Evolutionary conservation across 2,797 vertebrate species (phyloP).

Genomic region (Diglossa cyanea): DNA sequence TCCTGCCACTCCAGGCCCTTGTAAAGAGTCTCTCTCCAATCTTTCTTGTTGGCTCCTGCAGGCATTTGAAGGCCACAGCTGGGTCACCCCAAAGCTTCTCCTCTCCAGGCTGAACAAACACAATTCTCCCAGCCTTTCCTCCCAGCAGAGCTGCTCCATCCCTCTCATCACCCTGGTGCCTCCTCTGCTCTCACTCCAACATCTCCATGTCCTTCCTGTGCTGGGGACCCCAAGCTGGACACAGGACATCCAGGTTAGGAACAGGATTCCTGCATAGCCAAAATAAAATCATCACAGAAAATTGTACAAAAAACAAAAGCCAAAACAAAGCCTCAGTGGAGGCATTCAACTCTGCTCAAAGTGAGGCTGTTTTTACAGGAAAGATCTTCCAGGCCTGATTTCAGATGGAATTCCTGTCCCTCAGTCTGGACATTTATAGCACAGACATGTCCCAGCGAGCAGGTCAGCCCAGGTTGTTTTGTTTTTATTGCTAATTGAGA

Average conservation of each 20-base stretch:
- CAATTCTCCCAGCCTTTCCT: not conserved
- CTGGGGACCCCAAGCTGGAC: not conserved
- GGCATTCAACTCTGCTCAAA: not conserved
- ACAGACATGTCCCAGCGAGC: not conserved
- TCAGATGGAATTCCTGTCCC: not conserved
- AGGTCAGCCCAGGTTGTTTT: not conserved
- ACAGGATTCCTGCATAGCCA: not conserved
- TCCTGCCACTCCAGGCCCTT: not conserved
- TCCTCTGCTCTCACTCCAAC: not conserved
- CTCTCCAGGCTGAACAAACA: not conserved
- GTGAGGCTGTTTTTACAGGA: not conserved
- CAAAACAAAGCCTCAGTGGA: not conserved
- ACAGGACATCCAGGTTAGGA: not conserved
- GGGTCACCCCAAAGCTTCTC: not conserved
- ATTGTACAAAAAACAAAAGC: not conserved
- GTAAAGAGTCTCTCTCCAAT: not conserved
- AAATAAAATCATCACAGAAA: not conserved
- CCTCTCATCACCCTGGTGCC: not conserved
- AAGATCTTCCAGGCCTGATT: not conserved
- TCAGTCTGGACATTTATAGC: not conserved
- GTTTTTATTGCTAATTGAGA: not conserved
- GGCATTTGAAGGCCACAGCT: accelerated
- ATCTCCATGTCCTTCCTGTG: not conserved
- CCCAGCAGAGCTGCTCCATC: not conserved
- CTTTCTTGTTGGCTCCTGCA: not conserved